These are phyloP conservation scores for Arge pagana DNA, from an alignment of 2,888 invertebrate genomes.

Conservation along the genomic window DNA sequence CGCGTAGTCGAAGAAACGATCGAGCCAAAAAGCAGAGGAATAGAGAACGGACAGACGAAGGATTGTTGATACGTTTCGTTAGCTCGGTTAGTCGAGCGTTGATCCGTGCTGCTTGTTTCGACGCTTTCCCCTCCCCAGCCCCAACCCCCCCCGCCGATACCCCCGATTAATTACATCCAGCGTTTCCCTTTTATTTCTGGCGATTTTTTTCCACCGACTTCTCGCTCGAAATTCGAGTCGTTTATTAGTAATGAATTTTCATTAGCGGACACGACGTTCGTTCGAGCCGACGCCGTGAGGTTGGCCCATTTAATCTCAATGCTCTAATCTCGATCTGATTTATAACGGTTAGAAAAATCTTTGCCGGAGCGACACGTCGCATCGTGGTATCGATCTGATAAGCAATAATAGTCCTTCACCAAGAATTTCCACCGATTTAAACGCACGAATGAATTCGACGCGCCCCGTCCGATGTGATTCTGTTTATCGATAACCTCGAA, in stretches of 20 bases:
- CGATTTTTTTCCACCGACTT: not conserved
- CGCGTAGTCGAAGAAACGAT: not conserved
- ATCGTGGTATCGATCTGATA: conserved; percentile 15
- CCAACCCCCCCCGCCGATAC: too few relatives aligned
- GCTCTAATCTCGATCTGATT: conserved; percentile 21
- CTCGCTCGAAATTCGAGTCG: conserved; percentile 4
- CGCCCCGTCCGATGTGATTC: too few relatives aligned
- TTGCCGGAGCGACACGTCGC: not conserved
- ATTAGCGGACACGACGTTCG: conserved; percentile 22
- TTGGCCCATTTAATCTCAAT: conserved; percentile 5
- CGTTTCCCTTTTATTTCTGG: not conserved
- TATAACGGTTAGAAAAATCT: conserved; percentile 18
- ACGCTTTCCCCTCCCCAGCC: too few relatives aligned
- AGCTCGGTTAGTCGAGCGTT: conserved; percentile 24
- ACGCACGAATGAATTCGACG: not conserved
- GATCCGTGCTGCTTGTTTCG: conserved; percentile 26
- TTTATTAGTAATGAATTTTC: conserved; percentile 23
- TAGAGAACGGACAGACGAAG: conserved; percentile 10
- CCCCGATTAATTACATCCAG: conserved; percentile 17
- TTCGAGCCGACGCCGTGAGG: conserved; percentile 5
- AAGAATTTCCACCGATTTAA: conserved; percentile 1
- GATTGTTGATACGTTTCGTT: conserved; percentile 26
- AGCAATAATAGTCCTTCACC: not conserved
- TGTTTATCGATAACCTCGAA: too few relatives aligned
- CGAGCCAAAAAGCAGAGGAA: not conserved